Base-by-base conservation (phyloP, 2,888 invertebrate genomes). In the Crematogaster levior region DNA sequence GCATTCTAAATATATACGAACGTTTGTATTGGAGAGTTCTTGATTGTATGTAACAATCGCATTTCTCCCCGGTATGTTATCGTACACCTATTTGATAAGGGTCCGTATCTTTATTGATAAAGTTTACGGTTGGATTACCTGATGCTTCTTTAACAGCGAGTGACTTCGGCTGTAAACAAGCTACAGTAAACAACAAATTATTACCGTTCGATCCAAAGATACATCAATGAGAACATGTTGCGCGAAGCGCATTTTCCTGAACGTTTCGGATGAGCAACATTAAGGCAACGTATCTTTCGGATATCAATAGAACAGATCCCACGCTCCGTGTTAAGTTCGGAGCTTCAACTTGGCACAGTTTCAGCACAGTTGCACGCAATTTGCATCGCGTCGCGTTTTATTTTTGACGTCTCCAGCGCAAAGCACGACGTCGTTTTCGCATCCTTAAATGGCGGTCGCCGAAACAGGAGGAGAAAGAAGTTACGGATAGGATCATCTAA, bases 301-400 rank as follows among this genome's bases (percentile, higher is more conserved):
- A 53, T 77, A 77, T 77, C 77, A 68, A 77, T 77, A 77, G 77
- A 77, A 68, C 68, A 4, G n/a, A 56, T 77, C 68, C 68, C 68
- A 68, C 75, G 51, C 65, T 4, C 12, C n/a, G 51, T 12, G 40
- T 30, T 43, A 15, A 46, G 46, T 18, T 46, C n/a, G n/a, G 15
- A 0, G 12, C 24, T n/a, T 43, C n/a, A 40, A 53, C 77, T 77
- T 77, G 77, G 77, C 77, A 68, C 30, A 21, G 24, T 68, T 68
- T 68, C 77, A 77, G 43, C 30, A 10, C 24, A 24, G 51, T 77
- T 77, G 77, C 66, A 56, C 40, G 77, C 68, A 68, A 77, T 77
- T 77, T 77, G 77, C 77, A 77, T 77, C 56, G 66, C 53, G 68
- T 51, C 77, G 77, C 7, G 53, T 56, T 77, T 77, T 77, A 77